phyloP scores from a whole-genome alignment of 2,113 vertebrate species.

The Hyla sarda region DNA sequence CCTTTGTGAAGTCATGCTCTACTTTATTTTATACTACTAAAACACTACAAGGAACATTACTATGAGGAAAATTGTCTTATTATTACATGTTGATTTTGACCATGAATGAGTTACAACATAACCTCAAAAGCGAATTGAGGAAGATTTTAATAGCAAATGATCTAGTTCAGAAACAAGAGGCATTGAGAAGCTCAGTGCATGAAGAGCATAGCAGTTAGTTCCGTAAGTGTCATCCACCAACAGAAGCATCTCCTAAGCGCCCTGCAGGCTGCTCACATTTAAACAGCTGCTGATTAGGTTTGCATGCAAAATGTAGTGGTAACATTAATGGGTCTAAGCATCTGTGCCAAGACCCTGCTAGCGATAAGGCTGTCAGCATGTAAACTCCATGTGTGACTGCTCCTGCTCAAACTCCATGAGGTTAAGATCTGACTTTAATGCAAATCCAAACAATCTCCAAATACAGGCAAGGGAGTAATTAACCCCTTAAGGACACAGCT shows the following conservation, averaged over 20 bases:
- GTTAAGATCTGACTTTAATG: neutral
- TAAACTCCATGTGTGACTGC: conserved; percentile 18
- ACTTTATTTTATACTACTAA: neutral
- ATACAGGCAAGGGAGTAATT: neutral
- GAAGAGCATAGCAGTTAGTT: conserved; percentile 17
- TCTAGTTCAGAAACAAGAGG: neutral
- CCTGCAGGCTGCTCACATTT: conserved; percentile 31
- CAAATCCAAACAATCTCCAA: neutral
- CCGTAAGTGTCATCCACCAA: conserved; percentile 25
- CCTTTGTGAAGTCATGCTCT: neutral
- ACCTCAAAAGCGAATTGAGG: neutral
- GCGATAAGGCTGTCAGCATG: conserved; percentile 33
- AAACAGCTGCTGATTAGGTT: conserved; percentile 45
- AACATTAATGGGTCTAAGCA: conserved; percentile 50
- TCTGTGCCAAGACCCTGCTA: conserved; percentile 46
- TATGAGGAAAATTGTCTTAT: no score
- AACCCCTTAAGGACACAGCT: no score
- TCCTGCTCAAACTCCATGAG: neutral
- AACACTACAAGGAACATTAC: neutral
- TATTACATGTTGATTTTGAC: neutral
- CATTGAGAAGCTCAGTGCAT: neutral
- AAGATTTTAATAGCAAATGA: conserved; percentile 12
- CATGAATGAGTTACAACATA: neutral
- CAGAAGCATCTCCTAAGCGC: conserved; percentile 23
- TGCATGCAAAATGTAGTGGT: conserved; percentile 40